Evolutionary conservation across 2,113 vertebrate species (phyloP).

Genomic region (Perca fluviatilis): DNA sequence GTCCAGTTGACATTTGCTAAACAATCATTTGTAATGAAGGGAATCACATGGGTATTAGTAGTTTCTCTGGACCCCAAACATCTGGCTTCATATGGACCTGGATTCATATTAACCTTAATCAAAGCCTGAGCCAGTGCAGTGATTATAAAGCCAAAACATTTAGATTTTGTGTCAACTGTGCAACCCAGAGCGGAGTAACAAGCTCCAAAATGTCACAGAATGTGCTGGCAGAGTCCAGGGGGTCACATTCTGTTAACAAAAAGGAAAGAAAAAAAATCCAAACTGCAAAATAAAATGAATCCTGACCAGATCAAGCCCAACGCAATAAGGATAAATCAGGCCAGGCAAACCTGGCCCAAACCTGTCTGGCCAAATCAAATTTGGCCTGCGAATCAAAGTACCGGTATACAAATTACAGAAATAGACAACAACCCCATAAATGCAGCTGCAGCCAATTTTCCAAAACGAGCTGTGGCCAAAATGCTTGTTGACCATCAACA

Average conservation of each 20-base stretch:
- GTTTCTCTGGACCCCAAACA: neutral
- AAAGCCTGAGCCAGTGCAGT: neutral
- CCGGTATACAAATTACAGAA: neutral
- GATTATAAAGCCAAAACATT: conserved; percentile 7
- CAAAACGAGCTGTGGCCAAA: neutral
- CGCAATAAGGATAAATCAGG: conserved; percentile 9
- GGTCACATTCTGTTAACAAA: conserved; percentile 17
- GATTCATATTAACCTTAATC: neutral
- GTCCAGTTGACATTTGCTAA: neutral
- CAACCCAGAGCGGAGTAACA: neutral
- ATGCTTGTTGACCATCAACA: neutral
- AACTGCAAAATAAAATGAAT: conserved; percentile 2
- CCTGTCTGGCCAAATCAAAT: conserved; percentile 10
- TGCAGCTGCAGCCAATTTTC: conserved; percentile 17
- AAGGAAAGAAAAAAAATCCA: neutral
- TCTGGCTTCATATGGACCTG: too few species aligned
- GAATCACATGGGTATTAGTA: neutral
- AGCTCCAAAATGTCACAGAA: neutral
- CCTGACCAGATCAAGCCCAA: conserved; percentile 8
- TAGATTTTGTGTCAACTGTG: conserved; percentile 13
- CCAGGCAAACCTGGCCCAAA: neutral
- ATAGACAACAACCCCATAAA: neutral
- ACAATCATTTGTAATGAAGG: neutral
- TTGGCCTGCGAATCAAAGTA: conserved; percentile 11
- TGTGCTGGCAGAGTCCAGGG: neutral